Conservation (phyloP, 2,113 vertebrate genomes). For the Myodes glareolus region DNA sequence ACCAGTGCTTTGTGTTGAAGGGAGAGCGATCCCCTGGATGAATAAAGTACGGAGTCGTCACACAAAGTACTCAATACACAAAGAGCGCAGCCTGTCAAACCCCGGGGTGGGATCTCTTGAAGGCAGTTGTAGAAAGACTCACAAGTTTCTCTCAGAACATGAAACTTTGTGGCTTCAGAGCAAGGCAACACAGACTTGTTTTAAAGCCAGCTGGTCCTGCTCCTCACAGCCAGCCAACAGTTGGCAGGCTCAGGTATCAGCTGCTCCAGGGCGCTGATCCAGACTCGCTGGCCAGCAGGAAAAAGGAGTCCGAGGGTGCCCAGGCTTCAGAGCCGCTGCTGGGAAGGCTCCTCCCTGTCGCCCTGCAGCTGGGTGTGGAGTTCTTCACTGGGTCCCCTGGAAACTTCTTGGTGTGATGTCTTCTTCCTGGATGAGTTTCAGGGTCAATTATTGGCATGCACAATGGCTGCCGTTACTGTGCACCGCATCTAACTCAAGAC, state of each 20-base stretch:
- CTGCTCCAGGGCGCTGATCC: slow-evolving; percentile 61
- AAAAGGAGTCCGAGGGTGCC: background rate
- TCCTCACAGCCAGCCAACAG: slow-evolving; percentile 68
- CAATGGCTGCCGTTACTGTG: slow-evolving; percentile 41
- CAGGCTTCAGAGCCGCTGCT: slow-evolving; percentile 18
- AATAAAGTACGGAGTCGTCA: background rate
- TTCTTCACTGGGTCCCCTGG: slow-evolving; percentile 21
- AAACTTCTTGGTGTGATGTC: background rate
- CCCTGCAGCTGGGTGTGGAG: background rate
- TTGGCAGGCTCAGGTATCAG: slow-evolving; percentile 67
- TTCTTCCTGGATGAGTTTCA: slow-evolving; percentile 37
- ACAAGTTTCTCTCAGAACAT: background rate
- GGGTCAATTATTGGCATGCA: background rate
- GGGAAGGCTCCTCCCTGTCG: slow-evolving; percentile 66
- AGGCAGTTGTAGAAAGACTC: background rate
- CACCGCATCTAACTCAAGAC: background rate
- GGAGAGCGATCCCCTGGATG: background rate
- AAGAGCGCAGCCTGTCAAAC: background rate
- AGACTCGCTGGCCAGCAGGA: slow-evolving; percentile 20
- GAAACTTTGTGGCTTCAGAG: background rate
- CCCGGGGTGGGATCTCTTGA: background rate
- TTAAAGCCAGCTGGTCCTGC: slow-evolving; percentile 67
- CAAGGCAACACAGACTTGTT: slow-evolving; percentile 37
- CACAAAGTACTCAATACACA: too few species aligned
- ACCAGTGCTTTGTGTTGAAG: background rate